A percentile compares a stretch with the other conserved stretches of the same genome.
These are phyloP conservation scores for Arbacia lixula DNA, from an alignment of 53 echinoderm and acorn worm genomes.

Conservation along the genomic window DNA sequence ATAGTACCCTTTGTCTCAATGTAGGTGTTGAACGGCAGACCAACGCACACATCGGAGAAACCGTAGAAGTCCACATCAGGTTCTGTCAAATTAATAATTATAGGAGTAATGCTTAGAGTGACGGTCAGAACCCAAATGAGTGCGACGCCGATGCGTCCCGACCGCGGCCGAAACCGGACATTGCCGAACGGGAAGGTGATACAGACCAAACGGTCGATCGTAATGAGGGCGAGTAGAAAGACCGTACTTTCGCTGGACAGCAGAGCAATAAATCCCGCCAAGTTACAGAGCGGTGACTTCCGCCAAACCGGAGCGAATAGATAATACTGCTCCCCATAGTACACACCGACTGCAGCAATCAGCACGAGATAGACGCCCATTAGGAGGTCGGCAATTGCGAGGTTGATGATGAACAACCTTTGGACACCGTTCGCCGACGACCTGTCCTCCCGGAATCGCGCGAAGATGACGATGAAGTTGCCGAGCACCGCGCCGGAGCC, in stretches of 20 bases:
- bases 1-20: not conserved
- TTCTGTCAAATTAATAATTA: not conserved
- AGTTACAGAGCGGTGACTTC: not conserved
- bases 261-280: conserved; percentile 8
- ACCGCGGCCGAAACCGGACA: not conserved
- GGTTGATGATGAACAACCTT: conserved; percentile 29
- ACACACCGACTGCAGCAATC: conserved; percentile 16
- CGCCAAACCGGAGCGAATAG: conserved; percentile 22
- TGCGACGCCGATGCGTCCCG: not conserved
- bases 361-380: conserved; percentile 31
- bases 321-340: conserved; percentile 6
- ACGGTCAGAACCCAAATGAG: not conserved
- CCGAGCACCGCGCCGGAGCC: conserved; percentile 20
- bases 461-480: conserved; percentile 3
- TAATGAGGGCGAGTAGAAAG: conserved; percentile 21
- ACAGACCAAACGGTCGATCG: conserved; percentile 22
- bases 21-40: conserved; percentile 10
- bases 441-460: conserved; percentile 10
- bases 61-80: conserved; percentile 5
- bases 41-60: conserved; percentile 14
- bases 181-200: conserved; percentile 16
- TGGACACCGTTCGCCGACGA: not conserved
- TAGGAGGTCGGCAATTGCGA: conserved; percentile 11
- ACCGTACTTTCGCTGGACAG: conserved; percentile 28
- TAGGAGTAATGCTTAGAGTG: conserved; percentile 15